These are phyloP conservation scores for Falco columbarius DNA, from an alignment of 2,797 vertebrate species.

Conservation along the genomic window DNA sequence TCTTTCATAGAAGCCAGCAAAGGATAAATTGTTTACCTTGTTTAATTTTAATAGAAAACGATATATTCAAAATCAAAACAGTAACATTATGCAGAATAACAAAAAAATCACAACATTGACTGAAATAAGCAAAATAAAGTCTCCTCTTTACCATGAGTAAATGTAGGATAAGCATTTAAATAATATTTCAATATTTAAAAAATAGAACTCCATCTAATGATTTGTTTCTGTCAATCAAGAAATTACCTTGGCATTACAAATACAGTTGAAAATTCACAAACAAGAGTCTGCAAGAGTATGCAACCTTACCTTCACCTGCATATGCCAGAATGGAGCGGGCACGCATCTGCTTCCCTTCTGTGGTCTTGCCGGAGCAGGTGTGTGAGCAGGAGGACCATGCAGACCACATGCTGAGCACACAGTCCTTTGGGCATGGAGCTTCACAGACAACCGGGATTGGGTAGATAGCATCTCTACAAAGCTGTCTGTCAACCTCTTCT, in stretches of 20 bases:
- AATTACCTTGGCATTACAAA: not conserved
- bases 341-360: constrained; percentile 92
- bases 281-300: not conserved
- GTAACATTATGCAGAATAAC: not conserved
- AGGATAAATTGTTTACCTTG: not conserved
- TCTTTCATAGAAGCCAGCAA: not conserved
- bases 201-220: rapidly evolving
- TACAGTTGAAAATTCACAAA: not conserved
- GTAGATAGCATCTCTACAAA: constrained; percentile 85
- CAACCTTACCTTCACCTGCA: constrained; percentile 89
- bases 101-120: not conserved
- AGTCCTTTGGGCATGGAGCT: constrained; percentile 92
- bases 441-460: constrained; percentile 85
- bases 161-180: not conserved
- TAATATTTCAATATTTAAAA: not conserved
- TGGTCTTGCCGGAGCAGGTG: constrained; percentile 96
- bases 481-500: constrained; percentile 82
- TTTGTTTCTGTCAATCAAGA: not conserved
- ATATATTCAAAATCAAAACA: not conserved
- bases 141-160: not conserved
- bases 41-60: not conserved
- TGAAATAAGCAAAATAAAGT: not conserved
- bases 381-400: constrained; percentile 95
- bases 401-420: constrained; percentile 94
- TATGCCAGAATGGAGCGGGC: constrained; percentile 93